Percentiles rank a stretch among this genome's conserved stretches.
Evolutionary conservation across 2,888 invertebrate genomes (phyloP).

Genomic region (Zaprionus obscuricornis): DNA sequence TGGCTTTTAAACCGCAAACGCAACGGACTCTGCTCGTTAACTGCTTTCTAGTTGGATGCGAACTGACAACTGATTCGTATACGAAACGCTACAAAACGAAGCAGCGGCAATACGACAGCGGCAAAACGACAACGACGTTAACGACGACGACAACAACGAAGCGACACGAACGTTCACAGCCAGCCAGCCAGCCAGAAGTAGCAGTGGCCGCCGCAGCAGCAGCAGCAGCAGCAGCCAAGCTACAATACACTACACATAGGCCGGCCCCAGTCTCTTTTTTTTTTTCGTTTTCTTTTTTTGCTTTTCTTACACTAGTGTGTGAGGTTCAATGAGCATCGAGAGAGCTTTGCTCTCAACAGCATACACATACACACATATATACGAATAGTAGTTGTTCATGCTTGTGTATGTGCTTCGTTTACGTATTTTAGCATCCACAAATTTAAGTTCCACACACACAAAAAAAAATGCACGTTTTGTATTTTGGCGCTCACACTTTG

Average conservation of each 20-base stretch:
- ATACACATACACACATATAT: too few species aligned
- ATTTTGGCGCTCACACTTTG: constrained; percentile 56
- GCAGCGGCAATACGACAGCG: constrained; percentile 26
- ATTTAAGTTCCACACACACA: constrained; percentile 52
- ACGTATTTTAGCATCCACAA: constrained; percentile 47
- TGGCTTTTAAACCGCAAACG: constrained; percentile 83
- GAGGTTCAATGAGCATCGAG: constrained; percentile 13
- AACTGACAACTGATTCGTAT: constrained; percentile 83
- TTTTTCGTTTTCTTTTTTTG: constrained; percentile 5
- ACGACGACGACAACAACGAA: constrained; percentile 24
- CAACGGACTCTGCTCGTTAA: constrained; percentile 79
- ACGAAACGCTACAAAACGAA: constrained; percentile 49
- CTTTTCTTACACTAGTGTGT: not conserved
- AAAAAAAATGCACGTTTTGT: constrained; percentile 44
- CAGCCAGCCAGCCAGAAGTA: constrained; percentile 15
- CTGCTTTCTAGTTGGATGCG: constrained; percentile 84
- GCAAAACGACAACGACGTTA: constrained; percentile 15
- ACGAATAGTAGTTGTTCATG: too few species aligned
- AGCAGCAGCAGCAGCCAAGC: too few species aligned
- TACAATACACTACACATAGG: too few species aligned
- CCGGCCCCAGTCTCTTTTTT: too few species aligned
- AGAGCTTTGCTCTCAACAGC: constrained; percentile 41
- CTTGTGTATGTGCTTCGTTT: constrained; percentile 10
- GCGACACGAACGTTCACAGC: constrained; percentile 37
- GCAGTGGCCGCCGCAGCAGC: too few species aligned